These are phyloP conservation scores for Dromius quadrimaculatus DNA, from an alignment of 2,888 invertebrate species.

Conservation along the genomic window DNA sequence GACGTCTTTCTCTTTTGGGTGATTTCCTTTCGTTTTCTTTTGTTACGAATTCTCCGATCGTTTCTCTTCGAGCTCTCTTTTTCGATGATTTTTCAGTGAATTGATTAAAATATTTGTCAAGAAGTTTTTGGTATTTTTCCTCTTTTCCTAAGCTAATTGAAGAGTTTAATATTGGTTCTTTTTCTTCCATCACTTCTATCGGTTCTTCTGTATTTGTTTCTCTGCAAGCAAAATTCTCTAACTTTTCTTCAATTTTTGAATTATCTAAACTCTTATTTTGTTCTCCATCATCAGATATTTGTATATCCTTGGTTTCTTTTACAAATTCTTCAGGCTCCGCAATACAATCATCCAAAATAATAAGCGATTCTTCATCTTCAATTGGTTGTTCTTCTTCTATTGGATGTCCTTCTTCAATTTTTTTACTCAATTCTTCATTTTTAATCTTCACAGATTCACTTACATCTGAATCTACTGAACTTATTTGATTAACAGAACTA, in stretches of 20 bases:
- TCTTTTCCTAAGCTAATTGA: conserved; percentile 1
- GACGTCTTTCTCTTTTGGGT: conserved; percentile 11
- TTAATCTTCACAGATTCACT: conserved; percentile 7
- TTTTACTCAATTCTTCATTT: conserved; percentile 49
- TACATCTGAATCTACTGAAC: conserved; percentile 51
- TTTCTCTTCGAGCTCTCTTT: conserved; percentile 18
- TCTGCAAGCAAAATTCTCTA: no score
- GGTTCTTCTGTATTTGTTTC: conserved; percentile 57
- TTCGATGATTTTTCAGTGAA: conserved; percentile 3
- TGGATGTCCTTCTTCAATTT: conserved; percentile 26
- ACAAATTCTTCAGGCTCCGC: background rate
- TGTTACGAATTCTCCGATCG: conserved; percentile 17
- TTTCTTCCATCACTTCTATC: conserved; percentile 58
- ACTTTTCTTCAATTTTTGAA: background rate
- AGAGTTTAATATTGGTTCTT: background rate
- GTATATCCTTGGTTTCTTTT: conserved; percentile 15
- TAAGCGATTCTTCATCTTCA: conserved; percentile 26
- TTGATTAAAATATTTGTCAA: conserved; percentile 37
- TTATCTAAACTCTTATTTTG: background rate
- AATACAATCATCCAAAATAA: conserved; percentile 7
- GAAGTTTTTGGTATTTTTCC: conserved; percentile 26
- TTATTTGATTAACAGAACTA: conserved; percentile 50
- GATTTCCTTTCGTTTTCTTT: background rate
- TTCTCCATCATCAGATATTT: background rate
- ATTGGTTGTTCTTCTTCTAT: conserved; percentile 50